phyloP scores from a whole-genome alignment of 2,113 vertebrate species.

The Myxocyprinus asiaticus region DNA sequence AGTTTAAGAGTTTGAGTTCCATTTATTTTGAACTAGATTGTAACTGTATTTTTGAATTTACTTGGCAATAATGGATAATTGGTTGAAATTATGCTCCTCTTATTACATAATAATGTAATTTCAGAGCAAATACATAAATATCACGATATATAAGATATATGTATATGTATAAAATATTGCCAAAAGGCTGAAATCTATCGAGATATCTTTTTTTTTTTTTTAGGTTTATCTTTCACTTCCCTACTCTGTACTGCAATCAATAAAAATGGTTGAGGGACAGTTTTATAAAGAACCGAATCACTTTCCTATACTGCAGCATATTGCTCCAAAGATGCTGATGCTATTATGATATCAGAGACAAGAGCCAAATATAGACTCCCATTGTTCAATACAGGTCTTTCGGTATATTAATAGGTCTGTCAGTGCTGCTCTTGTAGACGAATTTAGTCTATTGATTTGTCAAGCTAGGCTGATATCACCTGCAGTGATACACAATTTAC shows the following conservation, averaged over 20 bases:
- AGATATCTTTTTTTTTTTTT: background rate
- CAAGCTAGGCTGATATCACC: background rate
- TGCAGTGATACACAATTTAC: background rate
- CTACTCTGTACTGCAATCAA: background rate
- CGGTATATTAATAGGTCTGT: slow-evolving; percentile 32
- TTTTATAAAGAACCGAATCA: background rate
- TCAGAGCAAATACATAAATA: no score
- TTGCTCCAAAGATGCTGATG: slow-evolving; percentile 36
- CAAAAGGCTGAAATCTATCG: no score
- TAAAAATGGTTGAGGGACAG: background rate
- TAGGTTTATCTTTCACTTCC: background rate
- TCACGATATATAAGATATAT: no score
- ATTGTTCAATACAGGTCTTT: slow-evolving; percentile 37
- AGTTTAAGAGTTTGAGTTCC: no score
- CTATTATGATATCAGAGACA: slow-evolving; percentile 14
- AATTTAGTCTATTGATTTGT: slow-evolving; percentile 6
- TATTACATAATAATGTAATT: no score
- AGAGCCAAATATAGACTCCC: slow-evolving; percentile 32
- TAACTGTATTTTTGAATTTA: no score
- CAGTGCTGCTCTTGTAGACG: background rate
- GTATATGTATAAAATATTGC: no score
- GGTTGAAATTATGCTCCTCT: no score
- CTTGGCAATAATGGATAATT: no score
- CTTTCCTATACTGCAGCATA: background rate
- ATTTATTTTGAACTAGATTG: no score